These are phyloP conservation scores for Lophura nycthemera DNA, from an alignment of 2,113 vertebrate species.

Conservation along the genomic window DNA sequence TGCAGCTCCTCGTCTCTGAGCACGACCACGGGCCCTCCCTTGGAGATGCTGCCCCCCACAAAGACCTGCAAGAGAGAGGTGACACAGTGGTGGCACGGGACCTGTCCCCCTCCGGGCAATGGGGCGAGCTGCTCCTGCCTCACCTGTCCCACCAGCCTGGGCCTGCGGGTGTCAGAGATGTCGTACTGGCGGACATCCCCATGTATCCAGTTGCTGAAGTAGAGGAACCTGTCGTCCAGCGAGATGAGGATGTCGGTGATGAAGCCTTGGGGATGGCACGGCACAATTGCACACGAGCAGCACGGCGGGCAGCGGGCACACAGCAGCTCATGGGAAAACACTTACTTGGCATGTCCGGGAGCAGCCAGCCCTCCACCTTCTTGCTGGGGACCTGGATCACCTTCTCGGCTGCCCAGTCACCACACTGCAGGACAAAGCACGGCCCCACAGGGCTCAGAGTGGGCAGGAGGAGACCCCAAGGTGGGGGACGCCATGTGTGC, in stretches of 20 bases:
- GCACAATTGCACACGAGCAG: background rate
- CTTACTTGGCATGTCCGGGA: slow-evolving; percentile 91
- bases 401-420: slow-evolving; percentile 87
- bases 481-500: fast-evolving
- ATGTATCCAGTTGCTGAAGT: slow-evolving; percentile 94
- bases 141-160: slow-evolving; percentile 86
- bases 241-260: slow-evolving; percentile 94
- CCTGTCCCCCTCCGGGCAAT: too few relatives aligned
- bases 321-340: background rate
- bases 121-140: slow-evolving; percentile 27
- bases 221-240: slow-evolving; percentile 90
- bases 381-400: slow-evolving; percentile 91
- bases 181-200: slow-evolving; percentile 94
- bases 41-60: slow-evolving; percentile 86
- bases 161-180: slow-evolving; percentile 82
- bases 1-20: slow-evolving; percentile 83
- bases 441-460: background rate
- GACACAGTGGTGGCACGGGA: background rate
- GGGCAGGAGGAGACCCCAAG: background rate
- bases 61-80: slow-evolving; percentile 81
- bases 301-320: background rate
- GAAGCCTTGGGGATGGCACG: slow-evolving; percentile 75
- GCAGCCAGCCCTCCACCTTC: slow-evolving; percentile 90
- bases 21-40: slow-evolving; percentile 83
- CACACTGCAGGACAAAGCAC: slow-evolving; percentile 66